These are phyloP conservation scores for Ceyx margarethae DNA, from an alignment of 2,113 vertebrate genomes.

Conservation along the genomic window DNA sequence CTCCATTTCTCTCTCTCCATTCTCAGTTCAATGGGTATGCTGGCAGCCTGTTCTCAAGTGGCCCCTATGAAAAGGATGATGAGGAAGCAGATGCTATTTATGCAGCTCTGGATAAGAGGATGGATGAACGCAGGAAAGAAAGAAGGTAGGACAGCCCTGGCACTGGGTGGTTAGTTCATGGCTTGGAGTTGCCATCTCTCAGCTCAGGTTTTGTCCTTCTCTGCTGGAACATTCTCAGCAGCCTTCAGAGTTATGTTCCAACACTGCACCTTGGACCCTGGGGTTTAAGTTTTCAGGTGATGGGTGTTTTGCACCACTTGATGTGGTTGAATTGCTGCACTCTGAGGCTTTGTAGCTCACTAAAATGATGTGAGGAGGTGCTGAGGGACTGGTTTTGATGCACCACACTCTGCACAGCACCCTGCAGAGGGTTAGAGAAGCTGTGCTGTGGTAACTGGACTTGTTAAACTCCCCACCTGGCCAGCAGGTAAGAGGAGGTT, in stretches of 20 bases:
- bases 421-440: background rate
- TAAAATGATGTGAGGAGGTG: background rate
- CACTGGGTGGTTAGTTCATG: rapidly evolving
- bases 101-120: slow-evolving; percentile 93
- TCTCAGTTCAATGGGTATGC: slow-evolving; percentile 95
- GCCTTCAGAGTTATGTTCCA: rapidly evolving
- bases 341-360: background rate
- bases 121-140: slow-evolving; percentile 97
- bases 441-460: background rate
- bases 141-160: slow-evolving; percentile 77
- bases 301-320: background rate
- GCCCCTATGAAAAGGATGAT: slow-evolving; percentile 97
- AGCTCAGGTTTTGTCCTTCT: background rate
- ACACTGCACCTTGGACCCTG: rapidly evolving
- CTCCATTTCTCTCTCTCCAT: background rate
- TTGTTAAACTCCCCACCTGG: background rate
- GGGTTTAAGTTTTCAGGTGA: background rate
- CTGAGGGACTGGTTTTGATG: background rate
- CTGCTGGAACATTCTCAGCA: rapidly evolving
- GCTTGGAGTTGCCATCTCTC: background rate
- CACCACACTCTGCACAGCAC: background rate
- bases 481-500: background rate
- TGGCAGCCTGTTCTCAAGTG: slow-evolving; percentile 96
- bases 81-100: slow-evolving; percentile 98
- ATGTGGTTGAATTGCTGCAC: background rate